phyloP scores from a whole-genome alignment of 2,113 vertebrate species.

The Chlorocebus sabaeus region DNA sequence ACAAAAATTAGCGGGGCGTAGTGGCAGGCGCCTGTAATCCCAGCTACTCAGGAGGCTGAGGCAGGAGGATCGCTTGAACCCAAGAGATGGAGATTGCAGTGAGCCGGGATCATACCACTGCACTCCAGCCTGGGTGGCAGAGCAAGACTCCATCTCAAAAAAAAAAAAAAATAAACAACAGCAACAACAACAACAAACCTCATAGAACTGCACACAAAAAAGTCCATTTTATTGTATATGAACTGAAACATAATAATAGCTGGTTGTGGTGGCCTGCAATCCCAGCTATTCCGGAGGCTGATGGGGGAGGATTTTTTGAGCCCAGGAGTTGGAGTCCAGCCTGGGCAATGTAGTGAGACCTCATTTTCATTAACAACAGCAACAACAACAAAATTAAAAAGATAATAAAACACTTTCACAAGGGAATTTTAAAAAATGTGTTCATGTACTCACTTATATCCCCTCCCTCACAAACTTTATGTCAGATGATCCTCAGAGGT shows the following conservation, averaged over 20 bases:
- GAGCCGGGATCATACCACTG: no score
- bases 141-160: no score
- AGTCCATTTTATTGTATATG: not conserved
- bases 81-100: no score
- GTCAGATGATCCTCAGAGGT: not conserved
- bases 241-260: not conserved
- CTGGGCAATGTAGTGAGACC: not conserved
- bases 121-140: no score
- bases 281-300: not conserved
- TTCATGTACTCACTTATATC: not conserved
- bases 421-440: not conserved
- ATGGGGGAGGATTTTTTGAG: not conserved
- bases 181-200: not conserved
- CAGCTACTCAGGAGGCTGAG: no score
- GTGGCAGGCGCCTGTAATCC: no score
- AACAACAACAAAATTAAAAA: not conserved
- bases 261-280: not conserved
- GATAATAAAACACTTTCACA: not conserved
- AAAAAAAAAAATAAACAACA: no score
- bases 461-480: not conserved
- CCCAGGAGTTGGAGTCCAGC: not conserved
- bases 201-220: not conserved
- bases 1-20: no score
- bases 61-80: no score
- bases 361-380: not conserved